These are phyloP conservation scores for Nineta flava DNA, from an alignment of 2,888 invertebrate species.

Conservation along the genomic window DNA sequence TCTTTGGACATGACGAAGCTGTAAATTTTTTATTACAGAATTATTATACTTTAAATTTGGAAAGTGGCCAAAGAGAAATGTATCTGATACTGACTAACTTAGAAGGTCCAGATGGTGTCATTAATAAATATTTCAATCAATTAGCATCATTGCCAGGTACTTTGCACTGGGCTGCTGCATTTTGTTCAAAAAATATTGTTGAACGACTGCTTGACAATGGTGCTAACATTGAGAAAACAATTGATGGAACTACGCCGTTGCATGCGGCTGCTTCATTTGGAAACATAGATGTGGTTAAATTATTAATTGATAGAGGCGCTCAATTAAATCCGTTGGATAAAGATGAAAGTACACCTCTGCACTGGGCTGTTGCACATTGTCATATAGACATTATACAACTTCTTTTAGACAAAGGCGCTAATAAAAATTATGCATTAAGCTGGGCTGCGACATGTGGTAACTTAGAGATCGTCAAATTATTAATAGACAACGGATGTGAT, in stretches of 20 bases:
- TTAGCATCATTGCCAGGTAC: not conserved
- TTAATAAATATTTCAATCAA: not conserved
- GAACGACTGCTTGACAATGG: not conserved
- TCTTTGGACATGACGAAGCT: not conserved
- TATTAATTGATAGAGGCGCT: not conserved
- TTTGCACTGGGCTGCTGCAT: not conserved
- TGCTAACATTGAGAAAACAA: not conserved
- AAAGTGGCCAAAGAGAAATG: not conserved
- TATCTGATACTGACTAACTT: not conserved
- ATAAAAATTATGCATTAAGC: not conserved
- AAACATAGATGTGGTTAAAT: not conserved
- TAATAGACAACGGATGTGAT: not conserved
- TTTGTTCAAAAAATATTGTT: not conserved
- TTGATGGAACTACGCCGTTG: not conserved
- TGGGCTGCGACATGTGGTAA: not conserved
- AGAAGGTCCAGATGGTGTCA: not conserved
- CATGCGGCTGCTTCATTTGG: not conserved
- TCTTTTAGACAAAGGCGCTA: not conserved
- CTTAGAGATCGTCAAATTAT: not conserved
- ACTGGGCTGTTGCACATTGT: not conserved
- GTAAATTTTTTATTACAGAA: not conserved
- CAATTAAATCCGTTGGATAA: not conserved
- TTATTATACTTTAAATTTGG: not conserved
- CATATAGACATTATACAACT: not conserved
- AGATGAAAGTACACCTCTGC: not conserved